Base-by-base conservation (phyloP, 2,797 vertebrate species). In the Cuculus canorus region DNA sequence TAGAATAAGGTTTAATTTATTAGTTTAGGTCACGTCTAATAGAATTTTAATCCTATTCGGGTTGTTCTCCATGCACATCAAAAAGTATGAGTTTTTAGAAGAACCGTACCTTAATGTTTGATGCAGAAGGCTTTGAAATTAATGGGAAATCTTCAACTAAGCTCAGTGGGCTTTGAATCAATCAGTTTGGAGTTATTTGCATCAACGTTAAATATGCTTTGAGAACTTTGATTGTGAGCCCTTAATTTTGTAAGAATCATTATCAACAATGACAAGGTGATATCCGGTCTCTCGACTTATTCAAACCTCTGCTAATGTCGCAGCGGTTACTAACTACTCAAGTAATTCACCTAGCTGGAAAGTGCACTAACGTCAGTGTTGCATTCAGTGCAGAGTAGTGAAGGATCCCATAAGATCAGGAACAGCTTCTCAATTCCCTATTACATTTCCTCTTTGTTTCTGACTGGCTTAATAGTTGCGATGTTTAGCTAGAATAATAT, bases 11-110 rank as follows among this genome's bases (percentile, higher is more conserved):
- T 75, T 82, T 90, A 68, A 90, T 65, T 94, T 80, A 68, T 88
- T 87, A 57, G 32, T 54, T 82, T 75, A 77, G 56, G 84, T 92
- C 80, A 53, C 7, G 17, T 69, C 39, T 90, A 90, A 89, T 92
- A 80, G 71, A 86, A 80, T 95, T 96, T 95, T 95, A 92, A 95
- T 95, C 93, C 94, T 85, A 17, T 87, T 93, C 75, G 94, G 86
- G 88, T 88, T 88, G 82, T 88, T 95, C 63, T 90, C 35, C 86
- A n/a, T 59, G 37, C 78, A 75, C 37, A 64, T 64, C 60, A 94
- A 69, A 79, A 92, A 47, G 71, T 43, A 27, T 45, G 83, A 39
- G 88, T 90, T 92, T 84, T n/a, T 68, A 77, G 60, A 77, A 82
- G 37, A 32, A 7, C 4, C 5, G 1, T 78, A 47, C n/a, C 65